These are phyloP conservation scores for Cherax quadricarinatus DNA, from an alignment of 1,140 invertebrate species.

Conservation along the genomic window DNA sequence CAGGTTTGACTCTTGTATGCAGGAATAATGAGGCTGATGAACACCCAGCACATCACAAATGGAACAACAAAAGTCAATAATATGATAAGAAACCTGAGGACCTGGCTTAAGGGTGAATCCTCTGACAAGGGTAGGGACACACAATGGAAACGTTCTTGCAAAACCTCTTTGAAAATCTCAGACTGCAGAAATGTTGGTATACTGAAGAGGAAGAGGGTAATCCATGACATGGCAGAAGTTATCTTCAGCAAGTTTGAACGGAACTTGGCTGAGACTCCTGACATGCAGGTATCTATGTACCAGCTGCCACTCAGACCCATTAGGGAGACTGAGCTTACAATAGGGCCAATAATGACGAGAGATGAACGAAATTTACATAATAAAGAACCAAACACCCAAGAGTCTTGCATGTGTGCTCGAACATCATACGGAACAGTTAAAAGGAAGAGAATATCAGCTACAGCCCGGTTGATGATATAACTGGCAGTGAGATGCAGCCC, in stretches of 20 bases:
- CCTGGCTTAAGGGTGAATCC: not conserved
- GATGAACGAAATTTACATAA: not conserved
- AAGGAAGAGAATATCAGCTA: not conserved
- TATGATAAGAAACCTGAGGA: not conserved
- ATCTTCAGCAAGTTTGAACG: not conserved
- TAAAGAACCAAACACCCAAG: not conserved
- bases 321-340: not conserved
- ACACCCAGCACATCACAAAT: not conserved
- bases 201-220: not conserved
- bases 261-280: not conserved
- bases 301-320: not conserved
- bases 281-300: not conserved
- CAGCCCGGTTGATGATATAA: not conserved
- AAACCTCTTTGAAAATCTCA: slow-evolving; percentile 21
- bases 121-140: slow-evolving; percentile 15
- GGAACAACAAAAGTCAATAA: not conserved
- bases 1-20: not conserved
- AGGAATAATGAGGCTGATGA: not conserved
- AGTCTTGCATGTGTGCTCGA: not conserved
- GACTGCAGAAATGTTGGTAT: slow-evolving; percentile 10
- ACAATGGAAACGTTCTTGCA: slow-evolving; percentile 3
- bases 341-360: not conserved
- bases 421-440: not conserved
- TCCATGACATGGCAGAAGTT: not conserved
- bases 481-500: not conserved